A percentile compares a stretch with the other conserved stretches of the same genome.
These are phyloP conservation scores for Anneissia japonica DNA, from an alignment of 35 echinoderm and acorn worm species.

Conservation along the genomic window DNA sequence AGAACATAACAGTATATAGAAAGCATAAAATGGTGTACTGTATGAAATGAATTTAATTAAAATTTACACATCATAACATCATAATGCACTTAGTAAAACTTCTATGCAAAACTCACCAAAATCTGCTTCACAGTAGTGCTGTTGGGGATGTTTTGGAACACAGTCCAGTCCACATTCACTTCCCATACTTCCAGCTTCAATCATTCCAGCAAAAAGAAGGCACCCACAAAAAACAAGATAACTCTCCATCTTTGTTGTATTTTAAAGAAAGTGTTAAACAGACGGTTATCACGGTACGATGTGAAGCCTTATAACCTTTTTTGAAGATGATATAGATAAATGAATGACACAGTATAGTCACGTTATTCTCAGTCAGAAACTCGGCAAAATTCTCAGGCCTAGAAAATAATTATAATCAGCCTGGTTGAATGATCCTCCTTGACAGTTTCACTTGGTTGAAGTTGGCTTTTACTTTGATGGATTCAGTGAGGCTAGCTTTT, in stretches of 20 bases:
- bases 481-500: neutral
- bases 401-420: neutral
- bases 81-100: no score
- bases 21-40: no score
- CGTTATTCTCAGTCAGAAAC: neutral
- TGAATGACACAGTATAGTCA: neutral
- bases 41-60: no score
- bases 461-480: neutral
- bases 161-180: neutral
- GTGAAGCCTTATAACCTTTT: no score
- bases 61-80: no score
- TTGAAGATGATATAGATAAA: neutral
- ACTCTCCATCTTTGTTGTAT: neutral
- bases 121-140: constrained; percentile 57
- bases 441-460: neutral
- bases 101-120: constrained; percentile 75
- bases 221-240: neutral
- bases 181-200: neutral
- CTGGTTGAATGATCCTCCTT: neutral
- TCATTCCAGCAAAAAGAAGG: neutral
- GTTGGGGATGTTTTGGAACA: constrained; percentile 66
- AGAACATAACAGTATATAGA: no score
- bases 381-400: neutral
- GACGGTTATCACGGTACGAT: no score
- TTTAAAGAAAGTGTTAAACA: neutral